Percentiles rank a stretch among this genome's conserved stretches.
phyloP scores from a whole-genome alignment of 2,113 vertebrate species.

The Nesospiza acunhae region DNA sequence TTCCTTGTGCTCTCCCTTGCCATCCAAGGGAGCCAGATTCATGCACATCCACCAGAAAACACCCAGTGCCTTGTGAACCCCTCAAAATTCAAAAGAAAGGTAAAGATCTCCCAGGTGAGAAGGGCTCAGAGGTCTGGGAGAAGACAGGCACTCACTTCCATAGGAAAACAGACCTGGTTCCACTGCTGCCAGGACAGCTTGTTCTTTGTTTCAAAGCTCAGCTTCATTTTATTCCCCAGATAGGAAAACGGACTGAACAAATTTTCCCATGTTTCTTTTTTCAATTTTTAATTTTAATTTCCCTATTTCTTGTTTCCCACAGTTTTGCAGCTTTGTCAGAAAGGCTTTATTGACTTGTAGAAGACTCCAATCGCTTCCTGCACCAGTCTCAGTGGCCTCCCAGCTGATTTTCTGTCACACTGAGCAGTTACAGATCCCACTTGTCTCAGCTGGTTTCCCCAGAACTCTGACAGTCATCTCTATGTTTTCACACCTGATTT shows the following conservation, averaged over 20 bases:
- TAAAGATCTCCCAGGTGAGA: background rate
- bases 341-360: background rate
- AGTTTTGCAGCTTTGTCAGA: background rate
- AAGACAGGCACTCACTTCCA: background rate
- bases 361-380: background rate
- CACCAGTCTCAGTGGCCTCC: background rate
- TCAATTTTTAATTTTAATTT: background rate
- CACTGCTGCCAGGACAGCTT: background rate
- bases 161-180: background rate
- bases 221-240: constrained; percentile 26
- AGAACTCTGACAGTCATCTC: background rate
- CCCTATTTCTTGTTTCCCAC: background rate
- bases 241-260: background rate
- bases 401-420: background rate
- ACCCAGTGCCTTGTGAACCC: background rate
- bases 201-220: background rate
- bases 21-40: background rate
- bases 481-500: background rate
- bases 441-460: background rate
- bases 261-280: background rate
- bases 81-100: background rate
- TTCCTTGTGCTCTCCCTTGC: background rate
- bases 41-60: accelerated
- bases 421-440: background rate
- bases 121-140: background rate